Percentiles rank a stretch among this genome's conserved stretches.
phyloP scores from a whole-genome alignment of 2,888 invertebrate genomes.

The Apamea sordens region DNA sequence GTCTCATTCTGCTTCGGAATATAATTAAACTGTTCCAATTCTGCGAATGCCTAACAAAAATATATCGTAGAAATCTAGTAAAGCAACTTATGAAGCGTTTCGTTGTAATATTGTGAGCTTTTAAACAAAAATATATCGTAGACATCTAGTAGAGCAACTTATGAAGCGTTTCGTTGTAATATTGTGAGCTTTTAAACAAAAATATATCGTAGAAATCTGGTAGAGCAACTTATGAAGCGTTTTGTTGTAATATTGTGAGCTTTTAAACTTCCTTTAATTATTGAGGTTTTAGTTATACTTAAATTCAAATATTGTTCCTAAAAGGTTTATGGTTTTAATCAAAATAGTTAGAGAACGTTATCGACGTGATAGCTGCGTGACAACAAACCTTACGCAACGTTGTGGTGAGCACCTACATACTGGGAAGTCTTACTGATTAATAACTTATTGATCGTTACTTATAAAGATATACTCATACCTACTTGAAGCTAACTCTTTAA shows the following conservation, averaged over 20 bases:
- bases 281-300: slow-evolving; percentile 2
- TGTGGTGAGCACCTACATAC: background rate
- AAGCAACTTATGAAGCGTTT: background rate
- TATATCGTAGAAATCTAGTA: background rate
- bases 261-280: slow-evolving; percentile 24
- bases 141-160: background rate
- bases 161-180: background rate
- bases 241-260: background rate
- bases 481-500: background rate
- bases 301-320: slow-evolving; percentile 4
- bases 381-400: background rate
- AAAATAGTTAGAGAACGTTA: background rate
- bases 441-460: no score
- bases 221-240: background rate
- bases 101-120: background rate
- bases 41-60: background rate
- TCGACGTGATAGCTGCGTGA: background rate
- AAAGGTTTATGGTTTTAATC: background rate
- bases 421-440: background rate
- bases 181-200: background rate
- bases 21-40: slow-evolving; percentile 2
- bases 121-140: background rate
- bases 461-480: background rate
- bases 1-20: slow-evolving; percentile 8
- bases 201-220: background rate